Conservation (phyloP, 64 coral and sea anemone genomes). For the Hydrozoanthus tunicans region DNA sequence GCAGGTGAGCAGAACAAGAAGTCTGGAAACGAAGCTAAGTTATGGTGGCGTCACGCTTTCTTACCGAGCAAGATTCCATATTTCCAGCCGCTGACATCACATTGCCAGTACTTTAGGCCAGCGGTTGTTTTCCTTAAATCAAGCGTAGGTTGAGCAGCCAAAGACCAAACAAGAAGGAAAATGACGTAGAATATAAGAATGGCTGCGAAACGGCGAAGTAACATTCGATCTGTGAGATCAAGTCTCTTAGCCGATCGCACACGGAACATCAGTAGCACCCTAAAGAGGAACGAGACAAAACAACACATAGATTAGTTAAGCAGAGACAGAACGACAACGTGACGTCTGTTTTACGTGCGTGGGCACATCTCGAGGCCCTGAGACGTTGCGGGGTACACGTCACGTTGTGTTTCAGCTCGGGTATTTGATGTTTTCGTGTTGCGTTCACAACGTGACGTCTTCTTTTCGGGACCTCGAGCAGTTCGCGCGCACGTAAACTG, state of each 20-base stretch:
- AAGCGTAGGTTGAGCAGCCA: constrained; percentile 28
- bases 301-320: not conserved
- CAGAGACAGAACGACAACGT: no score
- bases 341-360: no score
- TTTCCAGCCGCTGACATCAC: not conserved
- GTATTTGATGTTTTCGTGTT: no score
- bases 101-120: constrained; percentile 50
- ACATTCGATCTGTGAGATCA: constrained; percentile 67
- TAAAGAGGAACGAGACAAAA: not conserved
- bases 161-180: constrained; percentile 72
- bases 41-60: not conserved
- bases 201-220: constrained; percentile 56
- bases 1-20: no score
- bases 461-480: no score
- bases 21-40: not conserved
- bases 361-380: no score
- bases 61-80: constrained; percentile 60
- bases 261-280: constrained; percentile 68
- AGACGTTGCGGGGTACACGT: no score
- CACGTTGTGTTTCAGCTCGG: no score
- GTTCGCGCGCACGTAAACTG: no score
- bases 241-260: constrained; percentile 74
- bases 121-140: not conserved
- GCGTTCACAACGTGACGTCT: no score
- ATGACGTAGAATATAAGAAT: constrained; percentile 51